Evolutionary conservation across 2,888 invertebrate species (phyloP), one percentile per base, ranked within the genome.

Genomic region (Frankliniella intonsa): DNA sequence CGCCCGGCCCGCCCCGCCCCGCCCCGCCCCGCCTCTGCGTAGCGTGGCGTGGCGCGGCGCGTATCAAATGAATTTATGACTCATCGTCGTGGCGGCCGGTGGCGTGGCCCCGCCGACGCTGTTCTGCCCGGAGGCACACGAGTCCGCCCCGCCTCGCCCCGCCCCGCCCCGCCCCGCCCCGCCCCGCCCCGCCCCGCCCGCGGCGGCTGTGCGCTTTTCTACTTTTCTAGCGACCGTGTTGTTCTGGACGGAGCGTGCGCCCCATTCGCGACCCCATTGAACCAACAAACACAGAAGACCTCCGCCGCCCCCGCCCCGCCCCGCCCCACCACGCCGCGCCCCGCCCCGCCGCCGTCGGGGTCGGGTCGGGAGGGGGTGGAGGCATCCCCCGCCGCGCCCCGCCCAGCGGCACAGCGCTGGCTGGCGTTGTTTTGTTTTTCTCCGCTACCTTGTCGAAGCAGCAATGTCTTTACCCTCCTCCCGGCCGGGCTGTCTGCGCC

Each of bases 31-130:
- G 69, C 11, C 11, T 76, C 25, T 22, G 69, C 25, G 69, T 76
- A 12, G 25, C 69, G 14, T 7, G 62, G 19, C 55, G 55, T 17
- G 17, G 14, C 62, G 62, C 62, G 17, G 62, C 62, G 19, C 17
- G 62, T 62, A 62, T 62, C 62, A 76, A 76, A 76, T 76, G 69
- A 76, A 76, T 76, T 76, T 76, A 76, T 76, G 69, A 12, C 12
- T 22, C 25, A 62, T 62, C 62, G 62, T 62, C 62, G 62, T n/a
- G 19, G 19, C 14, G 62, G 8, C 62, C 62, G 62, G 62, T 14
- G 69, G 69, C 69, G 22, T 22, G 22, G 69, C 69, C 69, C 3
- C 5, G 55, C 55, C 69, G 69, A 69, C 69, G 69, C 69, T 8
- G 55, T 17, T 1, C 55, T 17, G 5, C 55, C 9, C 55, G 3